Conservation (phyloP, 2,113 vertebrate species). For the Phalacrocorax aristotelis region DNA sequence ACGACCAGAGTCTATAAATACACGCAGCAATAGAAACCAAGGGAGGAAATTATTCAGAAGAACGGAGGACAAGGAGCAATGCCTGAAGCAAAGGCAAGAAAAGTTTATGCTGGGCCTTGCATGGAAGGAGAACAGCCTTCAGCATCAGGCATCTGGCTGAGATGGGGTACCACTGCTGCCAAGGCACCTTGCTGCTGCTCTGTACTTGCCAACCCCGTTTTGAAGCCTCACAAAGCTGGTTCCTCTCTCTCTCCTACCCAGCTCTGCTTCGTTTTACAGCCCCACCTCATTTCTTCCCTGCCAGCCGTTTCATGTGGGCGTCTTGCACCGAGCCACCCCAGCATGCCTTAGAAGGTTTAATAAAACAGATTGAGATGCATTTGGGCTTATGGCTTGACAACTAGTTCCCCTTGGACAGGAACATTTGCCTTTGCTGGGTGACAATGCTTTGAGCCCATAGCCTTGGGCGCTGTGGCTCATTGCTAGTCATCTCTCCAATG, state of each 20-base stretch:
- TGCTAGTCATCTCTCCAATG: conserved; percentile 40
- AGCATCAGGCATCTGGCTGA: neutral
- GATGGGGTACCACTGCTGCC: neutral
- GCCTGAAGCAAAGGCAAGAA: conserved; percentile 1
- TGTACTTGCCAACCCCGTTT: neutral
- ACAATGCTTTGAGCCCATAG: conserved; percentile 21
- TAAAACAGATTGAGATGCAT: neutral
- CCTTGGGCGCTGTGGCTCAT: neutral
- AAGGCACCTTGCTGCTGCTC: neutral
- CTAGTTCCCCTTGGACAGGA: neutral
- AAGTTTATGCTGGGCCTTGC: neutral
- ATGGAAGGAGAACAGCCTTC: neutral
- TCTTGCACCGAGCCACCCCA: neutral
- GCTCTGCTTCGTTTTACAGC: neutral
- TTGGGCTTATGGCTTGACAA: conserved; percentile 8
- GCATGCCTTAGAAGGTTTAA: neutral
- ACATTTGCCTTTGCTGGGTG: conserved; percentile 22
- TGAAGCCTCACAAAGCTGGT: fast-evolving
- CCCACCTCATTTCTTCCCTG: neutral
- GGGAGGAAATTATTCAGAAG: conserved; percentile 26
- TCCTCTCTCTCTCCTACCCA: neutral
- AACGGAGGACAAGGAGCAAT: neutral
- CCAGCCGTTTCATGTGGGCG: fast-evolving
- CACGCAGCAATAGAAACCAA: neutral
- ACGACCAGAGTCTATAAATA: conserved; percentile 53